phyloP scores from a whole-genome alignment of 2,888 invertebrate genomes.

The Unio pictorum region DNA sequence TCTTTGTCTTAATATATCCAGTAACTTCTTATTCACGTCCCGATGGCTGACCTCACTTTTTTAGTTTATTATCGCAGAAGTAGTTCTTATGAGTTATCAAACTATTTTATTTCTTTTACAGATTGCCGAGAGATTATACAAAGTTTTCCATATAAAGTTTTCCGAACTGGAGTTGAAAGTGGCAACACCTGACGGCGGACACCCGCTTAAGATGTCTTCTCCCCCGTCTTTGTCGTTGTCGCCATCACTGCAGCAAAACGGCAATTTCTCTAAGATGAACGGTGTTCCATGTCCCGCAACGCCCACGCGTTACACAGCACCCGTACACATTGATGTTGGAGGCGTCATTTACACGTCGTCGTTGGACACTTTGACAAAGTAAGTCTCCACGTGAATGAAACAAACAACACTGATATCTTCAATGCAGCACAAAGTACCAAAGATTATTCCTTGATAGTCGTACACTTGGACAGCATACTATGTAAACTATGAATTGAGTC shows the following conservation, averaged over 20 bases:
- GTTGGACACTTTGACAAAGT: conserved; percentile 94
- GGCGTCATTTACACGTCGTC: conserved; percentile 97
- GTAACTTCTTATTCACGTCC: too few species aligned
- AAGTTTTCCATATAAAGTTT: not conserved
- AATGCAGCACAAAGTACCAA: not conserved
- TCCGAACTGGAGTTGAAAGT: conserved; percentile 35
- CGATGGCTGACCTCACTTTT: too few species aligned
- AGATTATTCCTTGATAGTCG: too few species aligned
- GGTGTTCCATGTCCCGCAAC: conserved; percentile 95
- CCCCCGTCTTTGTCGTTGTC: conserved; percentile 28
- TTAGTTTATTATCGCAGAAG: too few species aligned
- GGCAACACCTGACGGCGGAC: conserved; percentile 17
- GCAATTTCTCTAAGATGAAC: conserved; percentile 81
- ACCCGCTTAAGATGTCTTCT: conserved; percentile 26
- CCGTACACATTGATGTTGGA: conserved; percentile 97
- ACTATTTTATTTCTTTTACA: too few species aligned
- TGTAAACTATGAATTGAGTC: too few species aligned
- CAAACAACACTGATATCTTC: not conserved
- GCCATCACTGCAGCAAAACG: conserved; percentile 62
- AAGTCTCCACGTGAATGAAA: conserved; percentile 70
- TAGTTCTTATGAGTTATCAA: too few species aligned
- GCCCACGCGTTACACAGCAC: conserved; percentile 92
- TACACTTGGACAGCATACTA: too few species aligned
- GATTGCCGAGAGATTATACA: too few species aligned
- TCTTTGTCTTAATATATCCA: too few species aligned